These are phyloP conservation scores for Galeruca laticollis DNA, from an alignment of 2,888 invertebrate genomes.

Conservation along the genomic window DNA sequence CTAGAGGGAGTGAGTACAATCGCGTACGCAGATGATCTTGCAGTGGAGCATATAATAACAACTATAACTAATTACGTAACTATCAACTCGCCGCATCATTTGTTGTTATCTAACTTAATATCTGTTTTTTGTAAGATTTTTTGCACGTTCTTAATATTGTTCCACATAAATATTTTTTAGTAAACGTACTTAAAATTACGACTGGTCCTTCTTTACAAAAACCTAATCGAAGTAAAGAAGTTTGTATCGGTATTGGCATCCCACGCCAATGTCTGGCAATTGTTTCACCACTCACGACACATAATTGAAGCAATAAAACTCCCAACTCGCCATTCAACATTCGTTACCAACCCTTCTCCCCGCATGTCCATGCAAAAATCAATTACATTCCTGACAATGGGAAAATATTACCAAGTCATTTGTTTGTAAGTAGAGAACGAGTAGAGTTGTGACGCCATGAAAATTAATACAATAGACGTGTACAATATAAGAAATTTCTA, in stretches of 20 bases:
- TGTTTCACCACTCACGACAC: conserved; percentile 37
- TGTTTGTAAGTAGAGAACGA: conserved; percentile 15
- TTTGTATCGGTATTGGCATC: neutral
- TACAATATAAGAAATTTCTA: neutral
- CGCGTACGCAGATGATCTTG: no score
- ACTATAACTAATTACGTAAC: no score
- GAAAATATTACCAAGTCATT: conserved; percentile 30
- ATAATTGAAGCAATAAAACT: conserved; percentile 35
- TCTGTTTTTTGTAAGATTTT: no score
- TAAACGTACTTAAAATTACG: no score
- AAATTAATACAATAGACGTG: neutral
- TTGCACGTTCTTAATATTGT: no score
- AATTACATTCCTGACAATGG: conserved; percentile 33
- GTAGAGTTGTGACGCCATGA: neutral
- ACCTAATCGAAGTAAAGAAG: no score
- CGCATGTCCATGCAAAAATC: conserved; percentile 29
- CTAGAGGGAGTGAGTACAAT: no score
- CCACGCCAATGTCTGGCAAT: conserved; percentile 27
- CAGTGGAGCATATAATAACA: no score
- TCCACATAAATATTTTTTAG: no score
- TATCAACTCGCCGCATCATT: no score
- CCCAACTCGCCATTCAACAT: conserved; percentile 19
- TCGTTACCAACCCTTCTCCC: conserved; percentile 19
- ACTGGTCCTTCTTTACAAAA: no score
- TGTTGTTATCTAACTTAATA: no score